phyloP scores from a whole-genome alignment of 2,888 invertebrate genomes.

The Heliothis peltigera region DNA sequence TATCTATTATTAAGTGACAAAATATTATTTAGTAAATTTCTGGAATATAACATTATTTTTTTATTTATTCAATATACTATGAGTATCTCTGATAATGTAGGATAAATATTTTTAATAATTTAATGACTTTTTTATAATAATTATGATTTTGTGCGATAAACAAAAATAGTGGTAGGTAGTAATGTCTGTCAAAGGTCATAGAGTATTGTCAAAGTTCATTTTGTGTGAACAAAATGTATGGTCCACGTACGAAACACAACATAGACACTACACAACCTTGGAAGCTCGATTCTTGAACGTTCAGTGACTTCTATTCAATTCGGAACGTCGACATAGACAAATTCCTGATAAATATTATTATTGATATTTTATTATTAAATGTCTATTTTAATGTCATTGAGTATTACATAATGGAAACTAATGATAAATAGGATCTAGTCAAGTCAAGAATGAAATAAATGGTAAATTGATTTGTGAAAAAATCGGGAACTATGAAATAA shows the following conservation, averaged over 20 bases:
- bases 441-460: constrained; percentile 14
- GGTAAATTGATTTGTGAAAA: constrained; percentile 22
- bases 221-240: constrained; percentile 73
- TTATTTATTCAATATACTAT: constrained; percentile 72
- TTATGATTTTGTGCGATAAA: constrained; percentile 81
- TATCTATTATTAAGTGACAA: constrained; percentile 70
- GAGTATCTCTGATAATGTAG: constrained; percentile 73
- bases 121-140: constrained; percentile 47
- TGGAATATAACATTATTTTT: constrained; percentile 79
- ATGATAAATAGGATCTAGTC: constrained; percentile 41
- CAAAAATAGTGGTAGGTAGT: constrained; percentile 71
- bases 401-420: constrained; percentile 53
- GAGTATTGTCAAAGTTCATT: constrained; percentile 84
- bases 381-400: constrained; percentile 47
- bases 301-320: constrained; percentile 48
- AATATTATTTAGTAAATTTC: constrained; percentile 77
- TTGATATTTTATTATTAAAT: constrained; percentile 34
- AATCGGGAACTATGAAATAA: constrained; percentile 26
- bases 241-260: constrained; percentile 75
- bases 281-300: constrained; percentile 78
- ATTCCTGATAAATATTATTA: constrained; percentile 39
- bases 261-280: constrained; percentile 84
- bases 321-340: constrained; percentile 32
- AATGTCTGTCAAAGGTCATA: constrained; percentile 82
- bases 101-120: constrained; percentile 67